Evolutionary conservation across 2,888 invertebrate species (phyloP).

Genomic region (Cephonodes hylas): DNA sequence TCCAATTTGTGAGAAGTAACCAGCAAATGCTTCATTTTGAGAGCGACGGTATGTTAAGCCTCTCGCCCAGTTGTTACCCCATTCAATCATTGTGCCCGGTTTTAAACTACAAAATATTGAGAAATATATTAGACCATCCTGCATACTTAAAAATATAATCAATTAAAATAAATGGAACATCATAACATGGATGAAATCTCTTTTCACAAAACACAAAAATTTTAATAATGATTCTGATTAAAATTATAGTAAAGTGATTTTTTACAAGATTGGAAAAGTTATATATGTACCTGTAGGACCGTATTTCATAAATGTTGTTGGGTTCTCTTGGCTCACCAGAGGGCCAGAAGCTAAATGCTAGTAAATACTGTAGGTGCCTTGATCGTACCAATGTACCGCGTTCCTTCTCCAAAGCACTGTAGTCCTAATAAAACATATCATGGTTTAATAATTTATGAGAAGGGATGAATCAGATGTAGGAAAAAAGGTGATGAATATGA

Average conservation of each 20-base stretch:
- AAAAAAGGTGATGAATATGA: too few relatives aligned
- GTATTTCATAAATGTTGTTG: constrained; percentile 95
- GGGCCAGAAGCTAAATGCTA: constrained; percentile 99
- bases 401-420: constrained; percentile 86
- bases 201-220: too few relatives aligned
- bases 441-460: background rate
- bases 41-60: constrained; percentile 94
- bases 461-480: too few relatives aligned
- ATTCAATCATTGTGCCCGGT: constrained; percentile 99
- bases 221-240: too few relatives aligned
- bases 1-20: constrained; percentile 98
- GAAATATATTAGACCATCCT: too few relatives aligned
- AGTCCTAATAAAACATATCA: constrained; percentile 80
- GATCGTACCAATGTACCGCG: constrained; percentile 90
- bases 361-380: constrained; percentile 94
- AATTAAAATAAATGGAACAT: too few relatives aligned
- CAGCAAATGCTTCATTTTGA: constrained; percentile 97
- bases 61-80: constrained; percentile 99
- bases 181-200: too few relatives aligned
- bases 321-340: constrained; percentile 86
- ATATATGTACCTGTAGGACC: constrained; percentile 77
- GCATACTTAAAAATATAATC: too few relatives aligned
- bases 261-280: too few relatives aligned
- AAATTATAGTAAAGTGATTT: too few relatives aligned
- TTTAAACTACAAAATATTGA: constrained; percentile 85